Conservation (phyloP, 2,797 vertebrate species). For the Sebastes cheni region DNA sequence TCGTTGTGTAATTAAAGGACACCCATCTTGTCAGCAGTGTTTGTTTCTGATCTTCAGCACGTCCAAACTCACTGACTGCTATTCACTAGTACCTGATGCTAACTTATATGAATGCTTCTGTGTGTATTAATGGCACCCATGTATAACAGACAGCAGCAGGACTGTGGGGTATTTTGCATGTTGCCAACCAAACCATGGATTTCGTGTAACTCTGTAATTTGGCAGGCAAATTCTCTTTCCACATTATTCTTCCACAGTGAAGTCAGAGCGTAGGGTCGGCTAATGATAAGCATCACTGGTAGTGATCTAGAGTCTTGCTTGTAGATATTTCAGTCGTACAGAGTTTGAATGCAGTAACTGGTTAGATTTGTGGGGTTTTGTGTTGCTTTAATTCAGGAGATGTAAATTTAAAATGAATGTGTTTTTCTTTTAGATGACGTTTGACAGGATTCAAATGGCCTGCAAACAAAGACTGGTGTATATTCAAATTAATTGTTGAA, state of each 20-base stretch:
- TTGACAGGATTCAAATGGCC: background rate
- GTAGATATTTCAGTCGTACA: rapidly evolving
- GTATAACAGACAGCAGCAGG: background rate
- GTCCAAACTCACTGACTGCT: background rate
- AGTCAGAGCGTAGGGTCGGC: background rate
- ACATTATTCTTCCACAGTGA: background rate
- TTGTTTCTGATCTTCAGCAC: background rate
- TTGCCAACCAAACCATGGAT: background rate
- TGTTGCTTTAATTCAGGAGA: background rate
- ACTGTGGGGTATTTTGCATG: background rate
- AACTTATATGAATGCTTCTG: background rate
- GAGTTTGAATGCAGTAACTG: background rate
- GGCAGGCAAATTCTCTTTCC: background rate
- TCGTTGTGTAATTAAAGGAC: background rate
- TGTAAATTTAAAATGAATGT: background rate
- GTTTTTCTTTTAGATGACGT: too few relatives aligned
- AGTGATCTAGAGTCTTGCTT: background rate
- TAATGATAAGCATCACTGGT: background rate
- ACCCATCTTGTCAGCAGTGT: background rate
- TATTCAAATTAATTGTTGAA: background rate
- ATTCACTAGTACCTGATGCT: background rate
- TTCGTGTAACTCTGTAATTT: background rate
- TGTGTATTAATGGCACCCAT: background rate
- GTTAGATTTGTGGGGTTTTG: background rate
- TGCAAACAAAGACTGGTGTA: background rate